Conservation (phyloP, 2,797 vertebrate genomes). For the Anas bernieri region DNA sequence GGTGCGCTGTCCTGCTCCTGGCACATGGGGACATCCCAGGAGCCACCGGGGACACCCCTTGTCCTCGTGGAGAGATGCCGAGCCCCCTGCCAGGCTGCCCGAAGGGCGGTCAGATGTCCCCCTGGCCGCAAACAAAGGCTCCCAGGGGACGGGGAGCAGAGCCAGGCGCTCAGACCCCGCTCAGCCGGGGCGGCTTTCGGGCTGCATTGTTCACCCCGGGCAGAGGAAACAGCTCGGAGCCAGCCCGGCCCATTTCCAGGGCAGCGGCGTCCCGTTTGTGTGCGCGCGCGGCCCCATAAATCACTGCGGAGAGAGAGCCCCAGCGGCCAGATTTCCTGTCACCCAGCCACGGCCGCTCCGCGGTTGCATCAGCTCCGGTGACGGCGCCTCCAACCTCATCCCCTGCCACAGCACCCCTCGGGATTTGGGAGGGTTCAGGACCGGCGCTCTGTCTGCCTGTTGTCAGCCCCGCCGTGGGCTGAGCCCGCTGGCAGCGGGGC, state of each 20-base stretch:
- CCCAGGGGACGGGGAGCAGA: background rate
- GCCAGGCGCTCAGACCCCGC: background rate
- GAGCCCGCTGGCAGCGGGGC: too few species aligned
- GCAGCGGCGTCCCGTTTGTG: background rate
- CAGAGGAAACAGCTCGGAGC: slow-evolving; percentile 50
- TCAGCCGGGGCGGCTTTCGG: background rate
- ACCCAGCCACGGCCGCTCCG: background rate
- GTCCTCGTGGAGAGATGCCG: background rate
- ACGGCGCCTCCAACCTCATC: background rate
- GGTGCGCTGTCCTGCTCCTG: fast-evolving
- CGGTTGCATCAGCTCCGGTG: background rate
- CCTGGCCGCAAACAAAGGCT: background rate
- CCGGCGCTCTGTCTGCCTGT: background rate
- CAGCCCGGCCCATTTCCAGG: slow-evolving; percentile 21
- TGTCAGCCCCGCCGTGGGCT: fast-evolving
- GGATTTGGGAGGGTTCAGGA: background rate
- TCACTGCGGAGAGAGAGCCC: background rate
- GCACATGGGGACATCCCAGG: background rate
- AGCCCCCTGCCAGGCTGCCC: background rate
- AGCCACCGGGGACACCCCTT: background rate
- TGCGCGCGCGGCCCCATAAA: background rate
- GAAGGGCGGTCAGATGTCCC: background rate
- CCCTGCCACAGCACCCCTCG: fast-evolving
- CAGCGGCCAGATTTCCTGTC: slow-evolving; percentile 6
- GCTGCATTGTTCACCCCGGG: background rate